phyloP scores from a whole-genome alignment of 2,113 vertebrate genomes.

The Clarias macrocephalus region DNA sequence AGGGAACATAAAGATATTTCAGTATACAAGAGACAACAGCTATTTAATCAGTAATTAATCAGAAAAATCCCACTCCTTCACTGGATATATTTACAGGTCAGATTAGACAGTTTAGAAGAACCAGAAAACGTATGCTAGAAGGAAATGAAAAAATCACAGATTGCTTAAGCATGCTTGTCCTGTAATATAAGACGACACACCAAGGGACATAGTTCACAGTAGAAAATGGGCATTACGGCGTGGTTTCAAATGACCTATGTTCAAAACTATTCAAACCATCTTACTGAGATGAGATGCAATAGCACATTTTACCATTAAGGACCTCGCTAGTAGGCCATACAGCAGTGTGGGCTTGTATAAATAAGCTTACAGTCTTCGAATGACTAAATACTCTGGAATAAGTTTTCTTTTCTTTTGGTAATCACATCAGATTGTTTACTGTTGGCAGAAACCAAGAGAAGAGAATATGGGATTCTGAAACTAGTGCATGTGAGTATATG shows the following conservation, averaged over 20 bases:
- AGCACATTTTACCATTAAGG: background rate
- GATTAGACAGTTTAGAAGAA: slow-evolving; percentile 19
- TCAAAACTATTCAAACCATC: background rate
- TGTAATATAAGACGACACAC: background rate
- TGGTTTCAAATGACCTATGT: background rate
- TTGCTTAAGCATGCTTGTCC: slow-evolving; percentile 28
- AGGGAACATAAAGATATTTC: slow-evolving; percentile 60
- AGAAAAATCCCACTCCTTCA: slow-evolving; percentile 38
- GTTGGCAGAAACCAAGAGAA: background rate
- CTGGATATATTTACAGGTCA: slow-evolving; percentile 43
- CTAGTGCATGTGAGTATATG: background rate
- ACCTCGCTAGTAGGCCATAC: background rate
- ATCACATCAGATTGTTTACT: background rate
- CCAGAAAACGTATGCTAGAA: slow-evolving; percentile 30
- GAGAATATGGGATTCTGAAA: background rate
- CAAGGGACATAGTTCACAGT: background rate
- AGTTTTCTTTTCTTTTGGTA: background rate
- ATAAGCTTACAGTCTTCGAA: background rate
- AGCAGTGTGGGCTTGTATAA: background rate
- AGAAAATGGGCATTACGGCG: background rate
- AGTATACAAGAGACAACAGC: slow-evolving; percentile 45
- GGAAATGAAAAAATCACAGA: slow-evolving; percentile 28
- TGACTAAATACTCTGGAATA: background rate
- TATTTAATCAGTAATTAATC: slow-evolving; percentile 66
- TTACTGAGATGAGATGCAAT: background rate